A percentile compares a stretch with the other conserved stretches of the same genome.
Conservation (phyloP, 2,888 invertebrate species). For the Noctua fimbriata region DNA sequence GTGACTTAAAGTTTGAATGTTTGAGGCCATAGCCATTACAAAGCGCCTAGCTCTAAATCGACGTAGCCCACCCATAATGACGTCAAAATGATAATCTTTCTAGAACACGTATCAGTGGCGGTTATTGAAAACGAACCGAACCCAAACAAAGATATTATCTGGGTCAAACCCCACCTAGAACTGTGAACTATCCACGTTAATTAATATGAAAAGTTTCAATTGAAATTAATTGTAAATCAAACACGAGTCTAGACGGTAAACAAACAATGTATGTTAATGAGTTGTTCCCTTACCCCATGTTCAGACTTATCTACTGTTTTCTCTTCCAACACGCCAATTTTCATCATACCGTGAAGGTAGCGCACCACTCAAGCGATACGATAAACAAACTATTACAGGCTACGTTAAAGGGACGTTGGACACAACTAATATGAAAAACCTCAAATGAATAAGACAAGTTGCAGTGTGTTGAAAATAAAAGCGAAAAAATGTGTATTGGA, state of each 20-base stretch:
- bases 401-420: slow-evolving; percentile 19
- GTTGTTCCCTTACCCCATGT: slow-evolving; percentile 28
- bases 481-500: slow-evolving; percentile 60
- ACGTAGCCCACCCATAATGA: slow-evolving; percentile 11
- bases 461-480: slow-evolving; percentile 53
- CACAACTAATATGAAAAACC: slow-evolving; percentile 21
- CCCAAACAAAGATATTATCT: slow-evolving; percentile 19
- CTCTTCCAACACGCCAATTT: slow-evolving; percentile 31
- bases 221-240: slow-evolving; percentile 39
- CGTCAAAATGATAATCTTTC: slow-evolving; percentile 15
- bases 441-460: slow-evolving; percentile 42
- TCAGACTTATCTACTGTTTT: slow-evolving; percentile 51
- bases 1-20: not conserved
- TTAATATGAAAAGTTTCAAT: slow-evolving; percentile 44
- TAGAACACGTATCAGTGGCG: slow-evolving; percentile 14
- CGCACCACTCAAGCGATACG: slow-evolving; percentile 33
- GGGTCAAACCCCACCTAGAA: slow-evolving; percentile 29
- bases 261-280: slow-evolving; percentile 63
- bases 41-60: not conserved
- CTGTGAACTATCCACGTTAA: slow-evolving; percentile 22
- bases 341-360: slow-evolving; percentile 31
- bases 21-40: not conserved
- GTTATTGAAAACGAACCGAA: slow-evolving; percentile 17
- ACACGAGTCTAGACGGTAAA: slow-evolving; percentile 59
- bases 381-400: slow-evolving; percentile 27